Conservation (phyloP, 2,113 vertebrate species). For the Dascyllus trimaculatus region DNA sequence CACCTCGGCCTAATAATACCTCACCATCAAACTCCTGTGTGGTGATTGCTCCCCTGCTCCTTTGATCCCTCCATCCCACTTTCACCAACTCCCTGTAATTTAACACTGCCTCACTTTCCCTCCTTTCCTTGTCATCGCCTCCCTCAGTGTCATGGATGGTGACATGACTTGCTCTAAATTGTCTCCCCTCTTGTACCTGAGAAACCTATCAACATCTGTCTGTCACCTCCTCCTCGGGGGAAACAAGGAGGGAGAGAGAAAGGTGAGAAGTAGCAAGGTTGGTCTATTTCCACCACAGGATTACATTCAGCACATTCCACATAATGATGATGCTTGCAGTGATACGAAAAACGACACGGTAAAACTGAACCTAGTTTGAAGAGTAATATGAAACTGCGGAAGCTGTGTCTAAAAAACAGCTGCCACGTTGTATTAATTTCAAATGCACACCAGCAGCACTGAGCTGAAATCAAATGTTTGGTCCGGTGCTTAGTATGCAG, state of each 20-base stretch:
- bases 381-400: no score
- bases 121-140: constrained; percentile 27
- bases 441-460: no score
- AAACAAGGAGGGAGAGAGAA: neutral
- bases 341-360: constrained; percentile 5
- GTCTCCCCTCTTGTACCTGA: constrained; percentile 30
- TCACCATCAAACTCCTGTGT: neutral
- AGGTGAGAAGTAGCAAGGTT: constrained; percentile 3
- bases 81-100: constrained; percentile 13
- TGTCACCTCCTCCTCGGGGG: constrained; percentile 21
- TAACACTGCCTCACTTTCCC: constrained; percentile 22
- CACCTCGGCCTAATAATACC: constrained; percentile 47
- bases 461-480: no score
- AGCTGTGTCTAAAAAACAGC: no score
- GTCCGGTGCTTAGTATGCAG: no score
- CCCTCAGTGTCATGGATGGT: neutral
- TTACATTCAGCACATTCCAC: constrained; percentile 22
- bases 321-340: constrained; percentile 5
- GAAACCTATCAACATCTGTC: constrained; percentile 51
- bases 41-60: neutral
- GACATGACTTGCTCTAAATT: constrained; percentile 20
- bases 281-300: neutral
- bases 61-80: constrained; percentile 37
- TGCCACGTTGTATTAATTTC: no score
- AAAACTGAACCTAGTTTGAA: constrained; percentile 1